Conservation (phyloP, 2,888 invertebrate species). For the Dasypogon diadema region DNA sequence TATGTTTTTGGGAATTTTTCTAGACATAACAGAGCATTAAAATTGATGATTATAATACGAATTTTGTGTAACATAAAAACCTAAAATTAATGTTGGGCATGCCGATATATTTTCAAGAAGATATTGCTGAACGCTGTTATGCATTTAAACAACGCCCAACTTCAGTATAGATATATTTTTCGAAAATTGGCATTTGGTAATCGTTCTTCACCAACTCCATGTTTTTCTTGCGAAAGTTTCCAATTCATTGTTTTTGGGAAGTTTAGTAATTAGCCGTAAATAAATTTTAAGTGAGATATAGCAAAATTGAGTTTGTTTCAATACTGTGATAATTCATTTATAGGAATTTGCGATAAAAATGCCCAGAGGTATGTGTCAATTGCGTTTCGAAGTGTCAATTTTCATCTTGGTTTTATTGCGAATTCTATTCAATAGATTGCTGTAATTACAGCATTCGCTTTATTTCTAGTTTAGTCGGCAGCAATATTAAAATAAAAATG, state of each 20-base stretch:
- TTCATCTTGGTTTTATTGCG: neutral
- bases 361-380: slow-evolving; percentile 19
- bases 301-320: slow-evolving; percentile 1
- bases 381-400: neutral
- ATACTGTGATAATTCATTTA: slow-evolving; percentile 19
- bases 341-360: neutral
- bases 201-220: slow-evolving; percentile 10
- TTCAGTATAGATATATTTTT: neutral
- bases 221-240: neutral
- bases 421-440: no score
- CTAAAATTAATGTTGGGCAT: no score
- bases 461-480: no score
- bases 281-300: neutral
- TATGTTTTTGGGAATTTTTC: no score
- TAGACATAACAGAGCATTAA: no score
- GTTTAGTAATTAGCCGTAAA: neutral
- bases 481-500: no score
- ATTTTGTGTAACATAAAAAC: no score
- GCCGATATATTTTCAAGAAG: no score
- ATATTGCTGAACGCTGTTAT: no score
- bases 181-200: slow-evolving; percentile 7
- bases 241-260: neutral
- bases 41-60: no score
- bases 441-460: no score
- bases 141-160: neutral